These are phyloP conservation scores for Cinclus mexicanus DNA, from an alignment of 2,113 vertebrate species.

Conservation along the genomic window DNA sequence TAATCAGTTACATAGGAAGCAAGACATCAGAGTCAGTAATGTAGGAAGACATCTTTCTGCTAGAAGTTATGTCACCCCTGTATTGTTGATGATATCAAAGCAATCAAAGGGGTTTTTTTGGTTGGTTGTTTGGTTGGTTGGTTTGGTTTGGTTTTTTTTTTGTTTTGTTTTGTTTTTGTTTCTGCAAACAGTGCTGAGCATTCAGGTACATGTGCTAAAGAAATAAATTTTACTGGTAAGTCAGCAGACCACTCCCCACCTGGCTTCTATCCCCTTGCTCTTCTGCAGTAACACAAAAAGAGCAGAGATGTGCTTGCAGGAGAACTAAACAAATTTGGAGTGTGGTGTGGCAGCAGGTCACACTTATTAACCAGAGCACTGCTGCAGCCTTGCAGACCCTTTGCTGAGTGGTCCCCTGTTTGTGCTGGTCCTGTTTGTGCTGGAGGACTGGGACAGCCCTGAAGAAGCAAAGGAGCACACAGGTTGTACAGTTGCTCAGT, in stretches of 20 bases:
- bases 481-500: neutral
- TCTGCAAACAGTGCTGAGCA: neutral
- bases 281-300: neutral
- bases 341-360: neutral
- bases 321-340: neutral
- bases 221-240: neutral
- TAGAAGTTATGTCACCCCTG: neutral
- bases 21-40: neutral
- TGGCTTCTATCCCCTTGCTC: neutral
- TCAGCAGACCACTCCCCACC: neutral
- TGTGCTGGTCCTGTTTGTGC: accelerated
- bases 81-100: neutral
- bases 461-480: neutral
- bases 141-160: too few relatives aligned
- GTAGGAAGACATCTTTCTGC: neutral
- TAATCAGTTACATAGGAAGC: neutral
- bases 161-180: neutral
- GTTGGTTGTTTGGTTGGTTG: too few relatives aligned
- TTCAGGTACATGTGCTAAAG: neutral
- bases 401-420: neutral
- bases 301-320: neutral
- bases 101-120: neutral
- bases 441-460: neutral
- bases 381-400: neutral
- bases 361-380: neutral